Base-by-base conservation (phyloP, 2,888 invertebrate genomes). In the Linyphia triangularis region DNA sequence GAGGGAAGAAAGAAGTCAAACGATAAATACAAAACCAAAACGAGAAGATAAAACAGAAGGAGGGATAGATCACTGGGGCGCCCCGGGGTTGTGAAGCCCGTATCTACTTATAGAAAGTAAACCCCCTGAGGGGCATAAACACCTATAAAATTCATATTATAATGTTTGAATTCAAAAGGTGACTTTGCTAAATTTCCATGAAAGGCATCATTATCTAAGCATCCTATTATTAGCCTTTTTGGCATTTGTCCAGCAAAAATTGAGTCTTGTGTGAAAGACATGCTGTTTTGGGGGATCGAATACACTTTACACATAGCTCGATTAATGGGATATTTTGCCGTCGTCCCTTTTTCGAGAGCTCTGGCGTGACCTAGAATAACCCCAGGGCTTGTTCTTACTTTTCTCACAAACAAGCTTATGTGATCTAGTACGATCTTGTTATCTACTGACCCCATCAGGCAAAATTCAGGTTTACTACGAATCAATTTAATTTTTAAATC, bases 211-310 rank as follows among this genome's bases (percentile, higher is more conserved):
- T 72, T 82, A 28, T 82, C 83, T 4, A 81, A 30, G 24, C 81
- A 69, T 3, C 33, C 78, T 40, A 78, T 6, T 13, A 69, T 30
- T 2, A 83, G 5, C 7, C 65, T n/a, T 43, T 75, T 73, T 9
- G 92, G 92, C 9, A 92, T 73, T 73, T 91, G 91, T 1, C 91
- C 91, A 2, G 90, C 40, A 75, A 92, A 92, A 4, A 92, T 57
- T 78, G 92, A 92, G 75, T 92, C 92, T 51, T 92, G 88, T 0
- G 91, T 89, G 75, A 91, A 91, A 5, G 90, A 90, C 37, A 90
- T 90, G 19, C 91, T 90, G 9, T 40, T 40, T 26, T 61, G 22
- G 10, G 73, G 81, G 22, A 73, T 61, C 13, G 72, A 79, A 33
- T 73, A 86, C 9, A 65, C 65, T 65, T 86, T 73, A 24, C 79